Evolutionary conservation across 2,888 invertebrate genomes (phyloP).

Genomic region (Eulithis prunata): DNA sequence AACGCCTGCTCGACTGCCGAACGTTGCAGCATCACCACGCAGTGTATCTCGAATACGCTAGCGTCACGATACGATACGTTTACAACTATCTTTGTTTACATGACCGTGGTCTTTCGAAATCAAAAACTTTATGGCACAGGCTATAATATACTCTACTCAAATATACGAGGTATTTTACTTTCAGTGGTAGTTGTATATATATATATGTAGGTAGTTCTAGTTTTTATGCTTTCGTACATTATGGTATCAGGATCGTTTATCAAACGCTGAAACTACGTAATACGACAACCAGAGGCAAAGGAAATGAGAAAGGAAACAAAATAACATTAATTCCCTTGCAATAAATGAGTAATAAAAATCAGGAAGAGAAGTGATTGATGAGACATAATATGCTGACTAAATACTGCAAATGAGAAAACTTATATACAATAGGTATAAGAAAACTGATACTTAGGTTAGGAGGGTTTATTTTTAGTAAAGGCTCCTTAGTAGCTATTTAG

Average conservation of each 20-base stretch:
- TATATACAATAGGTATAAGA: constrained; percentile 10
- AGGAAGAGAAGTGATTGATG: constrained; percentile 44
- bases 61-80: too few relatives aligned
- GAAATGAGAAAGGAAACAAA: constrained; percentile 45
- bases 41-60: too few relatives aligned
- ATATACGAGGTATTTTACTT: background rate
- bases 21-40: too few relatives aligned
- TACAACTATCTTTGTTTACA: too few relatives aligned
- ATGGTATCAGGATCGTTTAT: constrained; percentile 51
- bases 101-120: too few relatives aligned
- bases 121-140: too few relatives aligned
- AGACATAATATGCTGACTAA: constrained; percentile 45
- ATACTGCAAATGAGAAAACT: constrained; percentile 39
- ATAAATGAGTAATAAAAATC: constrained; percentile 46
- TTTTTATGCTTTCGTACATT: constrained; percentile 20
- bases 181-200: background rate
- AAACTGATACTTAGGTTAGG: too few relatives aligned
- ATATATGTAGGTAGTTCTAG: constrained; percentile 10
- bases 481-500: too few relatives aligned
- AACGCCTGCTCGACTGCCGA: too few relatives aligned
- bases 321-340: constrained; percentile 47
- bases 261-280: constrained; percentile 48
- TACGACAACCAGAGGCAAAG: constrained; percentile 46
- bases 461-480: constrained; percentile 26
- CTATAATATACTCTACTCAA: too few relatives aligned